Base-by-base conservation (phyloP, 2,888 invertebrate species). In the Diogma glabrata region DNA sequence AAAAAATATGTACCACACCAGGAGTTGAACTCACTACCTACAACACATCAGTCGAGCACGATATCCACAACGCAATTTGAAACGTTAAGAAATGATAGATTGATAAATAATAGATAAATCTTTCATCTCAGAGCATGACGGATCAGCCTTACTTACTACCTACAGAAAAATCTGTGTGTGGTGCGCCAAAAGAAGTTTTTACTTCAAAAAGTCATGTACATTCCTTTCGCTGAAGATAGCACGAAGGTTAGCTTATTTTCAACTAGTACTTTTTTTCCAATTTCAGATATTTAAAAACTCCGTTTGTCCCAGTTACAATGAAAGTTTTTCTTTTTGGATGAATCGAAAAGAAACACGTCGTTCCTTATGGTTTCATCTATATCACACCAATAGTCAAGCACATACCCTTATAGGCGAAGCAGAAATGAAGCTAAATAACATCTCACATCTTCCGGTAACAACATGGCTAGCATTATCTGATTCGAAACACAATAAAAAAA, bases 381-480 rank as follows among this genome's bases (percentile, higher is more conserved):
- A 81, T 62, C 75, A 77, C 57, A 80, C 81, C 61, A 76, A 79
- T 26, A 24, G 19, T 55, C 75, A 72, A 51, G 75, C 78, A 49
- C 80, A 79, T 61, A 79, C 79, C 1, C 65, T 82, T 43, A 75
- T 70, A 28, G 81, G 81, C 2, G 84, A 84, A 64, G 80, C 81
- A 7, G 83, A 84, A 61, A 71, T 85, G 56, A 75, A 79, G 57
- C 69, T 85, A 28, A 74, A 75, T 10, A 70, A 69, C n/a, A 43
- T 43, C 14, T 81, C 81, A 63, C 77, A 81, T 46, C 78, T 80
- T 30, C 81, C 85, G 1, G 77, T 82, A 46, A 84, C 84, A 49
- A 83, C 84, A n/a, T 87, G 87, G 86, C 75, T 87, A 52, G 80
- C 84, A 2, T 72, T 88, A 3, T 76, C 82, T 1, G 85, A 86